Conservation (phyloP, 2,797 vertebrate species). For the Mormyrops boulengeri region DNA sequence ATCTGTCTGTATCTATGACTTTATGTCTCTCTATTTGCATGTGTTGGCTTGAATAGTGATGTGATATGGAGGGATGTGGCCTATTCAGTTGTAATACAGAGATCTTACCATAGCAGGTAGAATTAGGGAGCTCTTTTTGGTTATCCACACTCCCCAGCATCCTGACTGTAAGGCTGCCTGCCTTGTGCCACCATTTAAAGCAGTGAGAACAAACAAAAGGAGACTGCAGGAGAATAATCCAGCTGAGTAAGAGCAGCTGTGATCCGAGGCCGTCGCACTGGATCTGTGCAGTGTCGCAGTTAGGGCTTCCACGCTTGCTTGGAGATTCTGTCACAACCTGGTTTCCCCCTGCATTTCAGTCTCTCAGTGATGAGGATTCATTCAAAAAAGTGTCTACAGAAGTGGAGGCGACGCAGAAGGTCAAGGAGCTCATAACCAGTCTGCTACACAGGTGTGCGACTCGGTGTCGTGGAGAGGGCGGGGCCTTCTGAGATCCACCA, state of each 20-base stretch:
- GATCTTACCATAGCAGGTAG: neutral
- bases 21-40: neutral
- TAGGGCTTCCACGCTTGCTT: neutral
- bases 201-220: neutral
- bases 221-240: neutral
- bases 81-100: neutral
- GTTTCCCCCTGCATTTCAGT: constrained; percentile 54
- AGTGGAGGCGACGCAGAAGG: constrained; percentile 66
- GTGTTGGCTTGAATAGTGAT: neutral
- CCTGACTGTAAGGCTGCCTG: neutral
- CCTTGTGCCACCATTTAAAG: neutral
- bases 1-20: neutral
- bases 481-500: neutral
- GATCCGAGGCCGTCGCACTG: neutral
- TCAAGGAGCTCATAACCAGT: constrained; percentile 66
- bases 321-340: neutral
- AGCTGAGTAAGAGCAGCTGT: neutral
- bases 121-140: neutral
- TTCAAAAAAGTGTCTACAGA: constrained; percentile 78
- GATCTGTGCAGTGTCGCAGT: neutral
- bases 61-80: neutral
- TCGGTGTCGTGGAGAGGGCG: neutral
- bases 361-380: constrained; percentile 89
- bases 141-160: neutral
- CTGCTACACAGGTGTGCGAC: constrained; percentile 69